Evolutionary conservation across 2,888 invertebrate species (phyloP).

Genomic region (Eugnorisma glareosa): DNA sequence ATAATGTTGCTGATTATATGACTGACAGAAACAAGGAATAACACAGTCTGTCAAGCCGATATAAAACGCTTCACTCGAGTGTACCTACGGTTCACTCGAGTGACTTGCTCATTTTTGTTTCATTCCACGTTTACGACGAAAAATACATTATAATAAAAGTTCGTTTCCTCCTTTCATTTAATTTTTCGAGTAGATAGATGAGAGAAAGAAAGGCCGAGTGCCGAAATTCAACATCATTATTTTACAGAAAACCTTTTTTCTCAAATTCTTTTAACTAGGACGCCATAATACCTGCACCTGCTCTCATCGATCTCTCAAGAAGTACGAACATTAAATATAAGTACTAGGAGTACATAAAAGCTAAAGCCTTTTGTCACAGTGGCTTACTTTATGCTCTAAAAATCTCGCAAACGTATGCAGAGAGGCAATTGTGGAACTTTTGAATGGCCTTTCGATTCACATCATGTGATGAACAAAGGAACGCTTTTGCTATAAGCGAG

Average conservation of each 20-base stretch:
- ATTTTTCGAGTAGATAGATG: not conserved
- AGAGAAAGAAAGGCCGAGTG: not conserved
- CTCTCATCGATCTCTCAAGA: slow-evolving; percentile 6
- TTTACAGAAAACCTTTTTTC: not conserved
- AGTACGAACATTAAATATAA: slow-evolving; percentile 13
- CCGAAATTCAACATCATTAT: not conserved
- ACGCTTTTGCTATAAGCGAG: slow-evolving; percentile 4
- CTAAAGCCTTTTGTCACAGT: slow-evolving; percentile 26
- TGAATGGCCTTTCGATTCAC: slow-evolving; percentile 27
- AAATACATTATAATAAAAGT: not conserved
- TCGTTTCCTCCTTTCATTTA: not conserved
- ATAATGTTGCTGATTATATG: slow-evolving; percentile 34
- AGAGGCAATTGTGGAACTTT: slow-evolving; percentile 34
- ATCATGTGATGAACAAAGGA: slow-evolving; percentile 27
- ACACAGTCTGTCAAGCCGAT: not conserved
- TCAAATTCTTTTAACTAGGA: not conserved
- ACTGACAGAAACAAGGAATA: not conserved
- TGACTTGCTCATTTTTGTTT: not conserved
- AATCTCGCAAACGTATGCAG: slow-evolving; percentile 33
- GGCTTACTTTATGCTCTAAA: slow-evolving; percentile 37
- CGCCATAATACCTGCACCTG: slow-evolving; percentile 4
- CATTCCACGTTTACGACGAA: not conserved
- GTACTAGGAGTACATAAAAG: slow-evolving; percentile 9
- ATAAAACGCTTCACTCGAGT: not conserved
- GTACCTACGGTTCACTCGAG: not conserved